phyloP scores from a whole-genome alignment of 1,140 invertebrate species.

The Calycopis cecrops region DNA sequence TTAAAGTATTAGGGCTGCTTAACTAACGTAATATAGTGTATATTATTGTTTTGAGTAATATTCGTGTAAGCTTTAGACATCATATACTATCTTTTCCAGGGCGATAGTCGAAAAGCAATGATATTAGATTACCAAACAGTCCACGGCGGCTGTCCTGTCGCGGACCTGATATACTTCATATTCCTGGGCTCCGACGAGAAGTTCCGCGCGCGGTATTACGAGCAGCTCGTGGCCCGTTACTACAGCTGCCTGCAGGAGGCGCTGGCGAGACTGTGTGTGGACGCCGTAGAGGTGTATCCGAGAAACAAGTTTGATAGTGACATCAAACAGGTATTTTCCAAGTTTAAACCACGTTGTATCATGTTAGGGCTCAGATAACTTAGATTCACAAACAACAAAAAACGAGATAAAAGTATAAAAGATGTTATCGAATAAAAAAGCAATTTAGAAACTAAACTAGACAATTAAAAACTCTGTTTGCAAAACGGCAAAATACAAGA shows the following conservation, averaged over 20 bases:
- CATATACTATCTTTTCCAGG: slow-evolving; percentile 45
- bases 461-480: too few species aligned
- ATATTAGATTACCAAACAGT: slow-evolving; percentile 75
- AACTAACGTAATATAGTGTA: too few species aligned
- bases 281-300: slow-evolving; percentile 38
- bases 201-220: slow-evolving; percentile 57
- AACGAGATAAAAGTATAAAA: too few species aligned
- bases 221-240: slow-evolving; percentile 69
- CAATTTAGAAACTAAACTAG: too few species aligned
- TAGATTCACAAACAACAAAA: too few species aligned
- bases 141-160: slow-evolving; percentile 63
- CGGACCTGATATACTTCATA: slow-evolving; percentile 75
- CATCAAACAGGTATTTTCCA: slow-evolving; percentile 32
- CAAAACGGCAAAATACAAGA: too few species aligned
- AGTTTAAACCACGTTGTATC: background rate
- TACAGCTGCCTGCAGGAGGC: slow-evolving; percentile 33
- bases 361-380: too few species aligned
- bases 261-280: slow-evolving; percentile 27
- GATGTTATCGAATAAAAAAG: too few species aligned
- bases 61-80: too few species aligned
- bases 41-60: too few species aligned
- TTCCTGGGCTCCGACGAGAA: slow-evolving; percentile 68
- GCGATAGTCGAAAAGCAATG: slow-evolving; percentile 40
- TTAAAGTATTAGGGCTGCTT: too few species aligned
- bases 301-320: slow-evolving; percentile 42